Evolutionary conservation across 2,888 invertebrate genomes (phyloP).

Genomic region (Noctua pronuba): DNA sequence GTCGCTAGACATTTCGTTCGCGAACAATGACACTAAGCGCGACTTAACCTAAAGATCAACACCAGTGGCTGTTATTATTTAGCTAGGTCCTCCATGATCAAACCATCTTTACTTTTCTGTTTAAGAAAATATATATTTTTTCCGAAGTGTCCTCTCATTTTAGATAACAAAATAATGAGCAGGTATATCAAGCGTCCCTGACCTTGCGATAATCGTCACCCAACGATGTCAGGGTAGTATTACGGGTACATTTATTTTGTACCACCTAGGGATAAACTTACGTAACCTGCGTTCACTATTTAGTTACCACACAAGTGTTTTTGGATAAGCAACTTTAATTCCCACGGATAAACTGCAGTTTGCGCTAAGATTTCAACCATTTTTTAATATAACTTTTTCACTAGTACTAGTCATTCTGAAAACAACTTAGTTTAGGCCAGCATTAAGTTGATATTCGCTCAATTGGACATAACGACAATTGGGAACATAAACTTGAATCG

Average conservation of each 20-base stretch:
- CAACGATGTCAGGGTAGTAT: neutral
- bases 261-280: no score
- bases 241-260: conserved; percentile 9
- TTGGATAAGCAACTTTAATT: neutral
- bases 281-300: neutral
- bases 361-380: neutral
- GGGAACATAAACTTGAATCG: neutral
- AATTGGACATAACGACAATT: neutral
- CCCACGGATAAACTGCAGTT: neutral
- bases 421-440: neutral
- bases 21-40: no score
- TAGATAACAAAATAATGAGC: neutral
- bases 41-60: no score
- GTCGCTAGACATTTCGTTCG: no score
- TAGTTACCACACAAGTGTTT: neutral
- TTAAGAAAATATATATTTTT: no score
- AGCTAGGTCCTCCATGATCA: no score
- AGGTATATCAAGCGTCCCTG: neutral
- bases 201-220: neutral
- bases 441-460: neutral
- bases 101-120: no score
- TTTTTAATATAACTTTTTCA: neutral
- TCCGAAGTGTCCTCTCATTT: no score
- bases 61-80: no score
- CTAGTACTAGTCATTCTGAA: neutral